Conservation (phyloP, 64 coral and sea anemone species). For the Stichodactyla helianthus region DNA sequence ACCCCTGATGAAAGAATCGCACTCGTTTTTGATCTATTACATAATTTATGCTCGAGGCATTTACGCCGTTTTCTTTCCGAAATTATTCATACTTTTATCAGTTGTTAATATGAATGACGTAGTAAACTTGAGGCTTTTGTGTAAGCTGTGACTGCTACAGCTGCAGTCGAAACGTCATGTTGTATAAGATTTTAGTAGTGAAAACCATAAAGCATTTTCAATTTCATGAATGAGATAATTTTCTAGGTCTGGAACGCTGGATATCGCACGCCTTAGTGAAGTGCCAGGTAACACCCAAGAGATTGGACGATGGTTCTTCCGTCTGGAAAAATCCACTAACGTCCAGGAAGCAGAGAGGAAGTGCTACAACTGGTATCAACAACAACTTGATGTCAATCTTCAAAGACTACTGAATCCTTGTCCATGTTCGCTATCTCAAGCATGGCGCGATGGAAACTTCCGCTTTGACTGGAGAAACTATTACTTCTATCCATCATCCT, state of each 20-base stretch:
- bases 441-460: constrained; percentile 24
- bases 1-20: too few relatives aligned
- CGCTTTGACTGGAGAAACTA: background rate
- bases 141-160: too few relatives aligned
- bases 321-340: background rate
- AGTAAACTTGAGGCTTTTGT: too few relatives aligned
- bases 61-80: too few relatives aligned
- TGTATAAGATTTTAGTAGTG: too few relatives aligned
- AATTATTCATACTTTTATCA: too few relatives aligned
- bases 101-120: too few relatives aligned
- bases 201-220: too few relatives aligned
- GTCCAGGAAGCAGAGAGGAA: background rate
- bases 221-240: background rate
- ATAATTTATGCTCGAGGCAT: too few relatives aligned
- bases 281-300: background rate
- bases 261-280: background rate
- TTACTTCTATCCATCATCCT: background rate
- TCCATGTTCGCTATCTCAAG: constrained; percentile 30
- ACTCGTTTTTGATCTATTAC: too few relatives aligned
- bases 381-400: background rate
- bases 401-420: constrained; percentile 2
- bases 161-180: too few relatives aligned
- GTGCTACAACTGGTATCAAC: background rate
- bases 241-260: background rate
- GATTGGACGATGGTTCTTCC: background rate